These are phyloP conservation scores for Pollicipes pollicipes DNA, from an alignment of 1,140 invertebrate species.

Conservation along the genomic window DNA sequence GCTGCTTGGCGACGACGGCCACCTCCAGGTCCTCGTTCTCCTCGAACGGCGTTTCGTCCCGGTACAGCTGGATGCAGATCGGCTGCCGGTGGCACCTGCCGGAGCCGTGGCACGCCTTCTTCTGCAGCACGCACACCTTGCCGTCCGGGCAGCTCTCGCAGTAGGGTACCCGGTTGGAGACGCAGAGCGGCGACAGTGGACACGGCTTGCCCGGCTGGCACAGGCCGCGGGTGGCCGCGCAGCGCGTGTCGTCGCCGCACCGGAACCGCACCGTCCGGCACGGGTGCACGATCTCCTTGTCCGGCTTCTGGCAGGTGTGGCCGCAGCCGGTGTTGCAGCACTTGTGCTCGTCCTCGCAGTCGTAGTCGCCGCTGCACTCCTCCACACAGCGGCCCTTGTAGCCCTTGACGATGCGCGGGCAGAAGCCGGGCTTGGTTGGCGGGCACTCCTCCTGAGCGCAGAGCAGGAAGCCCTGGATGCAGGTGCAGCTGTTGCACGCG, in stretches of 20 bases:
- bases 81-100: background rate
- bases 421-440: background rate
- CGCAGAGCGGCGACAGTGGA: background rate
- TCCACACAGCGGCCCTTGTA: background rate
- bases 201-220: background rate
- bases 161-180: background rate
- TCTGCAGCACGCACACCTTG: constrained; percentile 2
- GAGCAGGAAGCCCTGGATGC: constrained; percentile 5
- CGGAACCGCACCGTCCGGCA: background rate
- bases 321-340: background rate
- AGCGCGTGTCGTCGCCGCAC: background rate
- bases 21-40: constrained; percentile 2
- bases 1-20: background rate
- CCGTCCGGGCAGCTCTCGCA: background rate
- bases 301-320: constrained; percentile 1
- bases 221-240: background rate
- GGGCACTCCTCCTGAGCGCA: constrained; percentile 1
- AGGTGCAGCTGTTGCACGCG: constrained; percentile 2
- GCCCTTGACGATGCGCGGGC: constrained; percentile 2
- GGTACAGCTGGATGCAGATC: constrained; percentile 1
- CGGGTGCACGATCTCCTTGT: background rate
- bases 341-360: background rate
- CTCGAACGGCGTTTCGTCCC: constrained; percentile 3
- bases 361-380: background rate
- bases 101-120: background rate